Evolutionary conservation across 2,888 invertebrate genomes (phyloP).

Genomic region (Callyntrura sp.): DNA sequence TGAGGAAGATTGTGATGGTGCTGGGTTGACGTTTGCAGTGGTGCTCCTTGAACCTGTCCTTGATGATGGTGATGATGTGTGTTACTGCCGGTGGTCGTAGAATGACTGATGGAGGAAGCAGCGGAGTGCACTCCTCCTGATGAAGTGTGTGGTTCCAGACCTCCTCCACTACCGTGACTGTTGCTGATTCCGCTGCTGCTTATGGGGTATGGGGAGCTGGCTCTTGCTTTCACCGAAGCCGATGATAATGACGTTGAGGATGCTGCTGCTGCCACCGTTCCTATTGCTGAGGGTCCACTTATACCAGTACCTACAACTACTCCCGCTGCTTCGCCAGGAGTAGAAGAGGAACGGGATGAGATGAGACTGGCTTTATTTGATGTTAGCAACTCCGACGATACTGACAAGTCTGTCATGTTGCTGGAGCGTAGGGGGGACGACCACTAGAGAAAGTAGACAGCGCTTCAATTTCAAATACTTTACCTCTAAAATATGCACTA

Average conservation of each 20-base stretch:
- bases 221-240: slow-evolving; percentile 51
- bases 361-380: slow-evolving; percentile 62
- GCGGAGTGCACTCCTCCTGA: slow-evolving; percentile 55
- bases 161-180: slow-evolving; percentile 56
- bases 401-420: slow-evolving; percentile 73
- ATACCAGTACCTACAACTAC: slow-evolving; percentile 41
- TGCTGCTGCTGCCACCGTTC: slow-evolving; percentile 35
- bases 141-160: slow-evolving; percentile 51
- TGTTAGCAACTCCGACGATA: slow-evolving; percentile 45
- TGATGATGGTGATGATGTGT: slow-evolving; percentile 55
- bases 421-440: slow-evolving; percentile 22
- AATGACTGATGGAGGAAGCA: slow-evolving; percentile 65
- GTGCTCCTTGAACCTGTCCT: slow-evolving; percentile 63
- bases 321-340: slow-evolving; percentile 54
- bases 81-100: slow-evolving; percentile 23
- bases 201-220: slow-evolving; percentile 57
- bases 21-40: slow-evolving; percentile 16
- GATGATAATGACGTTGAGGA: slow-evolving; percentile 20
- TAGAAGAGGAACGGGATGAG: slow-evolving; percentile 54
- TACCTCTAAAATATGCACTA: slow-evolving; percentile 11
- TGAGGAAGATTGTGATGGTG: slow-evolving; percentile 10
- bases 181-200: slow-evolving; percentile 47
- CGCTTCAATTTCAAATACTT: neutral
- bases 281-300: slow-evolving; percentile 17
- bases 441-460: slow-evolving; percentile 21